Conservation (phyloP, 2,888 invertebrate genomes). For the Scelioninae gen. 2 region DNA sequence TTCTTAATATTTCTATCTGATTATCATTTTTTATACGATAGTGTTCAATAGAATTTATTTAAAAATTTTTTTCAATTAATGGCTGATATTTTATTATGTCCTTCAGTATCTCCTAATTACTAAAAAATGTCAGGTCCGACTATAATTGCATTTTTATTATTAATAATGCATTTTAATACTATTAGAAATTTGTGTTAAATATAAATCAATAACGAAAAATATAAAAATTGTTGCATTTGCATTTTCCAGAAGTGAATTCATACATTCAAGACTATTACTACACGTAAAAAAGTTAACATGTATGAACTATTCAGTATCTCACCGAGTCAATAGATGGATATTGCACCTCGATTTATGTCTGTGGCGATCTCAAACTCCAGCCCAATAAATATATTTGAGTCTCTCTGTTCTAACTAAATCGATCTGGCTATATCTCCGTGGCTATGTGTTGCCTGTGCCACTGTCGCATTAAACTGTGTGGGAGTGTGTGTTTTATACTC, state of each 20-base stretch:
- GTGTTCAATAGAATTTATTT: too few species aligned
- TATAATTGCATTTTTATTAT: too few species aligned
- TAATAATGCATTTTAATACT: too few species aligned
- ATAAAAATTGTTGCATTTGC: too few species aligned
- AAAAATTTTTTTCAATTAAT: too few species aligned
- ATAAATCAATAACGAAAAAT: too few species aligned
- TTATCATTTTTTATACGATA: too few species aligned
- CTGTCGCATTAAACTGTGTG: slow-evolving; percentile 59
- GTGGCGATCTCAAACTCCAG: slow-evolving; percentile 54
- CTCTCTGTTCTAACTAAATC: slow-evolving; percentile 56
- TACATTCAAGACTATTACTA: slow-evolving; percentile 1
- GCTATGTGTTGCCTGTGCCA: slow-evolving; percentile 59
- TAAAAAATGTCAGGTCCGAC: too few species aligned
- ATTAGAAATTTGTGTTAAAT: too few species aligned
- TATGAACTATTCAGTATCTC: slow-evolving; percentile 43
- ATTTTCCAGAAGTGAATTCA: slow-evolving; percentile 3
- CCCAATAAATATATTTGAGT: slow-evolving; percentile 56
- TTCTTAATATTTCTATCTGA: too few species aligned
- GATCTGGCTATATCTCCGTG: slow-evolving; percentile 58
- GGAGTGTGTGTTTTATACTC: slow-evolving; percentile 58
- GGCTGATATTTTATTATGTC: too few species aligned
- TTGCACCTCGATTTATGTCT: slow-evolving; percentile 59
- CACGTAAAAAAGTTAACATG: slow-evolving; percentile 33
- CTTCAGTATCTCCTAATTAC: too few species aligned
- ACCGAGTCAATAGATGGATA: slow-evolving; percentile 56